Evolutionary conservation across 1,140 invertebrate species (phyloP).

Genomic region (Tetragnatha versicolor): DNA sequence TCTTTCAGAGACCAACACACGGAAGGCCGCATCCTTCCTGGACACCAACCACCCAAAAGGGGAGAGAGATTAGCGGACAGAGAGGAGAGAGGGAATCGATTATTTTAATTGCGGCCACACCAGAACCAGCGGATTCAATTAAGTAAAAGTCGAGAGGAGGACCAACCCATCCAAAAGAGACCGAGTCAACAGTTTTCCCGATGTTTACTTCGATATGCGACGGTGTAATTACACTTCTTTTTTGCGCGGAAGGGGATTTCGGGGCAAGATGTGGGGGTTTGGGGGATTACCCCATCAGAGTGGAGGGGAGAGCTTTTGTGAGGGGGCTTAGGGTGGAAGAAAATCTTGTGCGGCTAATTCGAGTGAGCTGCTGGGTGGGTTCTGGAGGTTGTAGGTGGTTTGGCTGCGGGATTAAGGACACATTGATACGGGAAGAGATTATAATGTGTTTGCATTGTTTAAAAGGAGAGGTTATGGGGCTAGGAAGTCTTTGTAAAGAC

Average conservation of each 20-base stretch:
- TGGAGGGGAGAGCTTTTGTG: neutral
- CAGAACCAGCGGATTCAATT: constrained; percentile 4
- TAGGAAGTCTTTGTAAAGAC: neutral
- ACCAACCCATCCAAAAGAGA: neutral
- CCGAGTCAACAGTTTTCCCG: constrained; percentile 17
- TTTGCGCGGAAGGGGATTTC: neutral
- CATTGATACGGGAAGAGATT: neutral
- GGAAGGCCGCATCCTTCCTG: neutral
- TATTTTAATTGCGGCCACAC: constrained; percentile 32
- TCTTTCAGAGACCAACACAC: neutral
- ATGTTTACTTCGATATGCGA: constrained; percentile 3
- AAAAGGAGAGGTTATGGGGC: neutral
- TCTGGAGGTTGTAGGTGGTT: neutral
- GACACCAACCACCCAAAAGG: neutral
- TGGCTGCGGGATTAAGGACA: neutral
- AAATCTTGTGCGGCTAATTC: no score
- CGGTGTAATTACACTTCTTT: constrained; percentile 23
- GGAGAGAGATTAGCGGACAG: neutral
- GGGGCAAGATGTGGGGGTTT: neutral
- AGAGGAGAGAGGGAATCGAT: constrained; percentile 4
- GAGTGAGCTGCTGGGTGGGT: no score
- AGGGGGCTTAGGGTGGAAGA: neutral
- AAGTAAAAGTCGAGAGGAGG: constrained; percentile 7
- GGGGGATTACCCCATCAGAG: no score
- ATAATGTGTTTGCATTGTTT: neutral